Evolutionary conservation across 2,888 invertebrate genomes (phyloP).

Genomic region (Melanostoma mellinum): DNA sequence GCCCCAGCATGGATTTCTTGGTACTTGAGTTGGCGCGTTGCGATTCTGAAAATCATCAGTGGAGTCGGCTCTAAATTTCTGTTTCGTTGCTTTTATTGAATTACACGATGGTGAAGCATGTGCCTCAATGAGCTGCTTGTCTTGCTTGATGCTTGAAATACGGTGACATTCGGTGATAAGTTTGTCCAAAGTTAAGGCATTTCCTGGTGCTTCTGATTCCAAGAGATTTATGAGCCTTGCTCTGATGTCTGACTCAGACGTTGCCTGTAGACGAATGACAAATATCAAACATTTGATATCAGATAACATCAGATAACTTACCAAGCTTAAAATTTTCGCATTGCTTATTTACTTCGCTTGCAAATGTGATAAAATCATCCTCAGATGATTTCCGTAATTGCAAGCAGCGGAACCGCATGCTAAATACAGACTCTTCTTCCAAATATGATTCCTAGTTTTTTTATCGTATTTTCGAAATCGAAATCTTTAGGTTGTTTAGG

Average conservation of each 20-base stretch:
- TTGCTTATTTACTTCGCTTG: neutral
- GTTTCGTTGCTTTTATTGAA: too few species aligned
- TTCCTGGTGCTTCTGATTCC: conserved; percentile 2
- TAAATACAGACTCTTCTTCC: neutral
- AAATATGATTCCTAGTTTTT: conserved; percentile 8
- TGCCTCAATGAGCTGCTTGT: conserved; percentile 31
- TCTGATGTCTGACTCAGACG: conserved; percentile 52
- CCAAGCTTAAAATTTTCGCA: conserved; percentile 20
- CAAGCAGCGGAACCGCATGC: conserved; percentile 1
- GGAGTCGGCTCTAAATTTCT: neutral
- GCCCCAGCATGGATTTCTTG: conserved; percentile 36
- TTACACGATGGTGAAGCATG: neutral
- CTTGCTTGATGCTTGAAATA: conserved; percentile 33
- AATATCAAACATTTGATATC: conserved; percentile 68
- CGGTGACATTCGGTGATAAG: conserved; percentile 41
- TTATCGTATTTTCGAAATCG: neutral
- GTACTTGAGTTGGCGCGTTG: conserved; percentile 7
- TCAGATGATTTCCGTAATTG: conserved; percentile 10
- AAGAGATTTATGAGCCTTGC: conserved; percentile 58
- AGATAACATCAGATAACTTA: conserved; percentile 32
- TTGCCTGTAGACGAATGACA: conserved; percentile 59
- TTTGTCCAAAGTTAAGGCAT: conserved; percentile 22
- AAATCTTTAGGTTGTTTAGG: conserved; percentile 3
- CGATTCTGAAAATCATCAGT: conserved; percentile 9
- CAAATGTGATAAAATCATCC: conserved; percentile 10